Evolutionary conservation across 2,113 vertebrate genomes (phyloP), one percentile per base, ranked within the genome.

Genomic region (Gallinago jamesoni): DNA sequence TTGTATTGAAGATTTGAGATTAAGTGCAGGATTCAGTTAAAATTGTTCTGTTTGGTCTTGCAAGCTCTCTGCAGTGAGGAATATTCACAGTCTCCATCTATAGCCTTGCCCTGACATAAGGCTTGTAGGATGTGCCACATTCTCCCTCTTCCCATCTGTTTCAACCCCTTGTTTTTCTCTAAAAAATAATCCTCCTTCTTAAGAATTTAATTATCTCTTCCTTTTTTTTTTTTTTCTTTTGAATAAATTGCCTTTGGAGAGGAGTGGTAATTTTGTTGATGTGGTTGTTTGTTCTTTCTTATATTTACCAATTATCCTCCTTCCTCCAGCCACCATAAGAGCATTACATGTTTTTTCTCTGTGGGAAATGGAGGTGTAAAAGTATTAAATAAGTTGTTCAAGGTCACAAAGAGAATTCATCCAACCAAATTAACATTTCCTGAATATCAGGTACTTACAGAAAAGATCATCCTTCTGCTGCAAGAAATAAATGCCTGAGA

Each of bases 101-200:
- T 16, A 94, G 69, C 31, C 57, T 79, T 76, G 24, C 19, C 63
- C 50, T 62, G 31, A 83, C 87, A 87, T 87, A 89, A 91, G 74
- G 81, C 25, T 85, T 83, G 93, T 94, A 87, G 87, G 95, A 97
- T 93, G 91, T 93, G 74, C 15, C 53, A 76, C 55, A 63, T 84
- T 87, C 84, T 95, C 47, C 12, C 27, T 87, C 69, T 72, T 91
- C 14, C 81, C 87, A 90, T 95, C 82, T 96, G 92, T 83, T 89
- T 77, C 87, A 93, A 48, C 10, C 24, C 13, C 37, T 89, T 79
- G 53, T 24, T 93, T 89, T 87, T 72, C 67, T 79, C 70, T 48
- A 28, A 75, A 76, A 89, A 73, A 14, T 27, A 60, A 6, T 68
- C 66, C 43, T 95, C 41, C 47, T 84, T 35, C 57, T 72, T 52